A percentile compares a stretch with the other conserved stretches of the same genome.
Evolutionary conservation across 2,113 vertebrate genomes (phyloP).

Genomic region (Brevimyrus niger): DNA sequence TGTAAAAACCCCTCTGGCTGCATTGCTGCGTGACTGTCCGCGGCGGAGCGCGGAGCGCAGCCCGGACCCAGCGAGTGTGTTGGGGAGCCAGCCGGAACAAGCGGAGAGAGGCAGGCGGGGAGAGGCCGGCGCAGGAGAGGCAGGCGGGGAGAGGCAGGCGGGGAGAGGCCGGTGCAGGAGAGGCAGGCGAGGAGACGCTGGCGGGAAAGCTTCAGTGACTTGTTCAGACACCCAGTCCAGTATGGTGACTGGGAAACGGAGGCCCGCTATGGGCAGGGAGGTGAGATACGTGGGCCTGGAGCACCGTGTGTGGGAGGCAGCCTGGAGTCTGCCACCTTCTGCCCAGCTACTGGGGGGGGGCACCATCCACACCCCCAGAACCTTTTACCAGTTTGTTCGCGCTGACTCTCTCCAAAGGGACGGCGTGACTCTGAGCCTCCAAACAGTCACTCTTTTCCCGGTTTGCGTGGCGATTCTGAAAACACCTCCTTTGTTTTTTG

Average conservation of each 20-base stretch:
- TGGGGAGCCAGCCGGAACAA: neutral
- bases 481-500: neutral
- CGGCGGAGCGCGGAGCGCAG: neutral
- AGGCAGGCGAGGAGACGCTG: neutral
- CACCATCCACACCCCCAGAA: neutral
- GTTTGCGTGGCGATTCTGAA: neutral
- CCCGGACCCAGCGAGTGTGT: neutral
- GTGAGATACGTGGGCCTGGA: neutral
- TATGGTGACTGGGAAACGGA: neutral
- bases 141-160: too few relatives aligned
- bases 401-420: neutral
- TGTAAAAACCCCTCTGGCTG: neutral
- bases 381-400: constrained; percentile 6
- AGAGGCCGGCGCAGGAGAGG: too few relatives aligned
- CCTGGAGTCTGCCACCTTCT: neutral
- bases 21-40: neutral
- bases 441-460: neutral
- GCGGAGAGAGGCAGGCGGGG: neutral
- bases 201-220: neutral
- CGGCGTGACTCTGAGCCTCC: neutral
- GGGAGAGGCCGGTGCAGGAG: too few relatives aligned
- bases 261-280: neutral
- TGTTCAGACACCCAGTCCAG: neutral
- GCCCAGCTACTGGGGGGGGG: neutral
- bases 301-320: neutral